Percentiles rank a stretch among this genome's conserved stretches.
These are phyloP conservation scores for Excalfactoria chinensis DNA, from an alignment of 2,113 vertebrate species.

Conservation along the genomic window DNA sequence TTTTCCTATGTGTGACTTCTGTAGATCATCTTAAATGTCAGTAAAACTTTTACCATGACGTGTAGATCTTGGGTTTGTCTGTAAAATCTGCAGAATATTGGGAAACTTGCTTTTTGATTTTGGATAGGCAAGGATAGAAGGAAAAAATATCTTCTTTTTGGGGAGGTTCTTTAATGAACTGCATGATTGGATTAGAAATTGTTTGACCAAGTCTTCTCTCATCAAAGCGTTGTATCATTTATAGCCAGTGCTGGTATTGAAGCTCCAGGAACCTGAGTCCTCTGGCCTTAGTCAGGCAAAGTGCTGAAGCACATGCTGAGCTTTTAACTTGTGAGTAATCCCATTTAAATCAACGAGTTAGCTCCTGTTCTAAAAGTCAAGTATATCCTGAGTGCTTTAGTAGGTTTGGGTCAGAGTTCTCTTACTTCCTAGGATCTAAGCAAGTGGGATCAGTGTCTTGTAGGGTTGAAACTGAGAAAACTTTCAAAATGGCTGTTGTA, in stretches of 20 bases:
- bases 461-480: not conserved
- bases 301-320: slow-evolving; percentile 21
- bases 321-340: not conserved
- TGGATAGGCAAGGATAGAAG: not conserved
- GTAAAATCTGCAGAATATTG: not conserved
- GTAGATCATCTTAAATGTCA: not conserved
- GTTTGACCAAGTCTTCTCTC: not conserved
- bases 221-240: not conserved
- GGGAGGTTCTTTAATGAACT: not conserved
- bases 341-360: not conserved
- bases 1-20: not conserved
- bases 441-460: not conserved
- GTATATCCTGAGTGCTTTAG: not conserved
- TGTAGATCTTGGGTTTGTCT: not conserved
- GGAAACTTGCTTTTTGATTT: not conserved
- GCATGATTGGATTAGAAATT: not conserved
- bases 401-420: slow-evolving; percentile 19
- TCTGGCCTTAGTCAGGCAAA: slow-evolving; percentile 11
- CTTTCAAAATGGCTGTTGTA: not conserved
- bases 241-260: not conserved
- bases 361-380: not conserved
- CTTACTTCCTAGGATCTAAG: not conserved
- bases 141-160: not conserved
- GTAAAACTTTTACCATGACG: not conserved
- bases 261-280: slow-evolving; percentile 2